Percentiles rank a stretch among this genome's conserved stretches.
These are phyloP conservation scores for Drosophila simulans DNA, from an alignment of 1,140 invertebrate species.

Conservation along the genomic window DNA sequence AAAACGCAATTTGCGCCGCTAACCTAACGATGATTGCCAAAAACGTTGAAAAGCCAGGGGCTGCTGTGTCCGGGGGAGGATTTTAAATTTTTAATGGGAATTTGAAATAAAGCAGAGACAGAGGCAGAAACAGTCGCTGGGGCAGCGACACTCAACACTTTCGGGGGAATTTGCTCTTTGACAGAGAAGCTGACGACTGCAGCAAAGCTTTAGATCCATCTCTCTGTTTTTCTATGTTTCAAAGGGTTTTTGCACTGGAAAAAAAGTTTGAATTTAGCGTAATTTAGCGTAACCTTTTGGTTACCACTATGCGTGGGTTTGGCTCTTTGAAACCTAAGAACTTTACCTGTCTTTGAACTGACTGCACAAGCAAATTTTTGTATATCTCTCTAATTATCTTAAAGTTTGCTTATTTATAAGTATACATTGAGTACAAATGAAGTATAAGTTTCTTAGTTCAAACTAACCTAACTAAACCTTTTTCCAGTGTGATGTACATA, in stretches of 20 bases:
- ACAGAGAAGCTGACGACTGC: constrained; percentile 44
- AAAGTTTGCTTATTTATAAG: no score
- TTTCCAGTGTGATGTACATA: background rate
- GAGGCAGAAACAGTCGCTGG: constrained; percentile 20
- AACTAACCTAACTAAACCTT: no score
- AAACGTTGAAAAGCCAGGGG: constrained; percentile 25
- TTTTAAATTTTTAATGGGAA: constrained; percentile 81
- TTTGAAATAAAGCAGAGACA: constrained; percentile 70
- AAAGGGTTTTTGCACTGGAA: constrained; percentile 19
- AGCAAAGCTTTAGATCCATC: constrained; percentile 25
- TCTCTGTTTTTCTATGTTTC: constrained; percentile 7
- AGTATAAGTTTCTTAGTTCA: no score
- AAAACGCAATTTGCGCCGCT: constrained; percentile 77
- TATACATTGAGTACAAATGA: no score
- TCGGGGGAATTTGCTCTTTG: constrained; percentile 49
- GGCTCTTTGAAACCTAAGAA: no score
- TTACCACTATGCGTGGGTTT: no score
- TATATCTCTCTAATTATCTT: no score
- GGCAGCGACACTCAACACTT: constrained; percentile 37
- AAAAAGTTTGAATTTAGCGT: background rate
- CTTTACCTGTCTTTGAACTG: no score
- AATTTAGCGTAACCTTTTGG: no score
- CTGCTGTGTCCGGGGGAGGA: constrained; percentile 39
- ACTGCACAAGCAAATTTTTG: no score
- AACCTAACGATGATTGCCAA: constrained; percentile 79